Percentiles rank a stretch among this genome's conserved stretches.
Evolutionary conservation across 2,888 invertebrate genomes (phyloP).

Genomic region (Galerucella calmariensis): DNA sequence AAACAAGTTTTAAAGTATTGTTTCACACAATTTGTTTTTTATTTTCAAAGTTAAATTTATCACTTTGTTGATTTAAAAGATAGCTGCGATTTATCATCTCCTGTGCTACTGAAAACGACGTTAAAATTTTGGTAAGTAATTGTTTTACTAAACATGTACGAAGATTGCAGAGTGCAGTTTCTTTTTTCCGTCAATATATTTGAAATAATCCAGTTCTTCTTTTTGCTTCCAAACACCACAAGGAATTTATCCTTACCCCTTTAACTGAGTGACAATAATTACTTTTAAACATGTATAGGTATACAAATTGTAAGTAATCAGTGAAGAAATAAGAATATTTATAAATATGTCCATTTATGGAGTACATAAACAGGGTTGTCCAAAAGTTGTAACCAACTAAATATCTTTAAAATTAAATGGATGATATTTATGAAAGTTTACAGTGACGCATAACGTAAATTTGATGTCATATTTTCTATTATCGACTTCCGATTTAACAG

Average conservation of each 20-base stretch:
- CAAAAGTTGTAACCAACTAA: too few species aligned
- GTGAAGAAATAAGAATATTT: too few species aligned
- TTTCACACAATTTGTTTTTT: neutral
- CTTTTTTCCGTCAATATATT: neutral
- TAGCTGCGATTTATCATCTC: neutral
- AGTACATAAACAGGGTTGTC: too few species aligned
- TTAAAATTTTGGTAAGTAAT: neutral
- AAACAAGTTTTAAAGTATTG: slow-evolving; percentile 10
- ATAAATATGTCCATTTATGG: too few species aligned
- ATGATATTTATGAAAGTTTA: too few species aligned
- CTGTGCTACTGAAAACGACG: too few species aligned
- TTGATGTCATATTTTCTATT: too few species aligned
- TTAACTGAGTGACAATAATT: neutral
- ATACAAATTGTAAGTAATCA: too few species aligned
- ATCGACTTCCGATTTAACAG: too few species aligned
- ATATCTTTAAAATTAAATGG: too few species aligned
- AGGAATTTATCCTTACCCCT: neutral
- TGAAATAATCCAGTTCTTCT: neutral
- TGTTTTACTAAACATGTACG: neutral
- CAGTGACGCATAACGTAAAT: too few species aligned
- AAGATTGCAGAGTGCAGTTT: neutral
- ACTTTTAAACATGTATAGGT: too few species aligned
- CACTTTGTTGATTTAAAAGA: neutral
- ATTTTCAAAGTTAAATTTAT: neutral
- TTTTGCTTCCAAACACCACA: neutral